Base-by-base conservation (phyloP, 2,888 invertebrate genomes). In the Ichneumon xanthorius region DNA sequence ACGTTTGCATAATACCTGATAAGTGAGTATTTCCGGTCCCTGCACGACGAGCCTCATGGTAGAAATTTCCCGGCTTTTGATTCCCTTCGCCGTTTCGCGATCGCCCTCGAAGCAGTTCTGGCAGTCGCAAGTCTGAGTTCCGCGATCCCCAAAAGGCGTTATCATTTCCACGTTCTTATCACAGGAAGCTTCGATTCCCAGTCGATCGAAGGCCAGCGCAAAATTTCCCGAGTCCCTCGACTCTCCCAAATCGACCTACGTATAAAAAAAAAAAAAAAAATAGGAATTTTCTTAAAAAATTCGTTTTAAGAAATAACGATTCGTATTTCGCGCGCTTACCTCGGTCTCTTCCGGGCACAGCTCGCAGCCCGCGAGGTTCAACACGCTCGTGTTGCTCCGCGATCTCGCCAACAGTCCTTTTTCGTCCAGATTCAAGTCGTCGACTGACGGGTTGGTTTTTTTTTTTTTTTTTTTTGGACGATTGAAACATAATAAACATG, bases 21-120 rank as follows among this genome's bases (percentile, higher is more conserved):
- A 92, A 82, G 90, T 91, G 7, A 94, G 86, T 37, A 93, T 91
- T 71, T 94, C 92, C 0, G 89, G 87, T 40, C 90, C 90, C 72
- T 92, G 92, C 79, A 91, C 78, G 14, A 92, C 89, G n/a, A 91
- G 80, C 79, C 89, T 87, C 50, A 91, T 90, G 1, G 92, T 88
- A 1, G 90, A 88, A 45, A 91, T 89, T 81, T 93, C 92, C 72
- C 90, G 89, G 16, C 91, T 92, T 73, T 88, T 89, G 33, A 91
- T 88, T 3, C 87, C 87, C 40, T 40, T 33, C 16, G 76, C 78
- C 2, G 72, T 3, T 45, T 45, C 75, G 22, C 84, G 67, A n/a
- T 84, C 84, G 14, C 71, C 81, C 26, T 87, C 85, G 9, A 83
- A 26, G 72, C 84, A 88, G 63, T 88, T 85, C 26, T 89, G 83